A percentile compares a stretch with the other conserved stretches of the same genome.
Evolutionary conservation across 2,888 invertebrate species (phyloP).

Genomic region (Erebia palarica): DNA sequence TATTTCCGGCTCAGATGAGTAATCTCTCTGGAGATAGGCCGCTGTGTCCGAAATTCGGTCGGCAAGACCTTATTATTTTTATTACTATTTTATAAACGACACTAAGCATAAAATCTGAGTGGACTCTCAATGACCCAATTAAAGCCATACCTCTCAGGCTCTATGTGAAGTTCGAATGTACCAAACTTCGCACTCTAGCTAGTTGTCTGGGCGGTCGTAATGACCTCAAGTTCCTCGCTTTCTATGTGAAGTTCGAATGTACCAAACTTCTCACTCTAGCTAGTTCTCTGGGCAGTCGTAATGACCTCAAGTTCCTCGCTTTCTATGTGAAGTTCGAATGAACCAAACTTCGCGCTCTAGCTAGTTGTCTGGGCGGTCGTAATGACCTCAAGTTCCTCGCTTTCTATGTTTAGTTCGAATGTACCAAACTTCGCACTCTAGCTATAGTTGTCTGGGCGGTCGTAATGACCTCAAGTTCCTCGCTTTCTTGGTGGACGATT

Average conservation of each 20-base stretch:
- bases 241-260: too few relatives aligned
- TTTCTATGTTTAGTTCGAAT: too few relatives aligned
- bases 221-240: slow-evolving; percentile 67
- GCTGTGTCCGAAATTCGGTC: too few relatives aligned
- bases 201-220: slow-evolving; percentile 55
- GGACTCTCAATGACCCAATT: background rate
- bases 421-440: too few relatives aligned
- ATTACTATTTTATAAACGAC: background rate
- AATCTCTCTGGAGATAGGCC: too few relatives aligned
- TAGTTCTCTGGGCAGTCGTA: too few relatives aligned
- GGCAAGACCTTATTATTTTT: too few relatives aligned
- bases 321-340: slow-evolving; percentile 45
- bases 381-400: slow-evolving; percentile 69
- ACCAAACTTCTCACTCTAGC: too few relatives aligned
- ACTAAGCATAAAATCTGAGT: background rate
- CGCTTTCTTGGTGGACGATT: slow-evolving; percentile 64
- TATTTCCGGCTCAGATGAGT: too few relatives aligned
- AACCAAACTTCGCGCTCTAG: slow-evolving; percentile 65
- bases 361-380: slow-evolving; percentile 51
- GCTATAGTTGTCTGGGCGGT: too few relatives aligned
- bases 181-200: slow-evolving; percentile 65
- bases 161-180: slow-evolving; percentile 46
- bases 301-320: too few relatives aligned
- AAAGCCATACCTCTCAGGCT: background rate
- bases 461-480: too few relatives aligned